These are phyloP conservation scores for Coracias cyanogaster DNA, from an alignment of 2,797 vertebrate genomes.

Conservation along the genomic window DNA sequence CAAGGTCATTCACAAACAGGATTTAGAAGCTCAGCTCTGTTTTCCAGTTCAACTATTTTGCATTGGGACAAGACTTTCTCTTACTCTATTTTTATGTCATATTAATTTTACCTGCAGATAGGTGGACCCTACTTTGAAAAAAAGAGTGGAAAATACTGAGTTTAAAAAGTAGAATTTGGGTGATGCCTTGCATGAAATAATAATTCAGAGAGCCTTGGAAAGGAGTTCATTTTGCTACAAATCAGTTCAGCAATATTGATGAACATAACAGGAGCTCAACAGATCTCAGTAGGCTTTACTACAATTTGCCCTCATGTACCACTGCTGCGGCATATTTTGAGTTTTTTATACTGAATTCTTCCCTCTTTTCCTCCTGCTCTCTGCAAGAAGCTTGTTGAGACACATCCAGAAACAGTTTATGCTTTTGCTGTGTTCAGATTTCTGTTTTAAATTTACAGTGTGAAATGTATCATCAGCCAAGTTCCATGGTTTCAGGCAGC, in stretches of 20 bases:
- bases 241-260: background rate
- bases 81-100: background rate
- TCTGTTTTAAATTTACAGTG: conserved; percentile 44
- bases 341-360: background rate
- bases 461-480: background rate
- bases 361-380: background rate
- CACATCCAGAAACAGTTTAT: conserved; percentile 62
- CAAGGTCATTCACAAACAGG: background rate
- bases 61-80: background rate
- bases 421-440: conserved; percentile 37
- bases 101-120: background rate
- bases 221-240: background rate
- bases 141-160: background rate
- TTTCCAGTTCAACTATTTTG: background rate
- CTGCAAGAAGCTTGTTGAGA: conserved; percentile 54
- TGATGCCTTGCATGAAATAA: background rate
- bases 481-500: background rate
- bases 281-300: background rate
- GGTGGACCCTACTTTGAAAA: background rate
- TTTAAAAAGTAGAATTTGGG: background rate
- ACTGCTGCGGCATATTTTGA: background rate
- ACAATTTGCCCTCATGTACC: background rate
- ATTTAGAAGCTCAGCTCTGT: background rate
- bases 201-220: background rate
- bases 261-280: background rate